Evolutionary conservation across 1,140 invertebrate species (phyloP), one percentile per base, ranked within the genome.

Genomic region (Cydia fagiglandana): DNA sequence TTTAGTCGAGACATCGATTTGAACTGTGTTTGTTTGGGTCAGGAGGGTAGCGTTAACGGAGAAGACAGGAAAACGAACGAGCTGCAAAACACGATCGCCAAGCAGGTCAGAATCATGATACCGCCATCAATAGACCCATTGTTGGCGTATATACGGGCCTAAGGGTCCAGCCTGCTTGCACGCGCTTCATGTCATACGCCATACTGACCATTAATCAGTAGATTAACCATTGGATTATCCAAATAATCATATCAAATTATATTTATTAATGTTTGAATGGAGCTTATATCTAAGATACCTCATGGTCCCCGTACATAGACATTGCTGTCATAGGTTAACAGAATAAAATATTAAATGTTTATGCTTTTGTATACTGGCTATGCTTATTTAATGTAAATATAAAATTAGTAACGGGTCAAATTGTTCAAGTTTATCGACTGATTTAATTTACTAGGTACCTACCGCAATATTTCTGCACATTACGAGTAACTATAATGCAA

Each of bases 1-100:
- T 77, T 68, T 64, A 73, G 47, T 73, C 73, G 24, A 56, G 53
- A 56, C 53, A 56, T 56, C n/a, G 7, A 53, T n/a, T 53, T 53
- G 76, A 78, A 77, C 20, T 66, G 50, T 77, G 56, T 78, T 80
- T 86, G 86, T 83, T 86, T 86, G 85, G 85, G 79, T 89, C 88
- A 92, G 83, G 88, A 83, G 86, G 88, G 81, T 91, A 91, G 82
- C 87, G 85, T 91, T 80, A 91, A 91, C 88, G 89, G 89, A 79
- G 91, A 91, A 77, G 83, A 82, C 83, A 88, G 86, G 89, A 91
- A 91, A 88, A 78, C 93, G 80, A 88, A 83, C 85, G 97, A 98
- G 91, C 95, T 98, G 80, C 97, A 98, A 94, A 95, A 96, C 85
- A 97, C 97, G 81, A 94, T 98, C 85, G 97, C 98, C 88, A 98